Percentiles rank a stretch among this genome's conserved stretches.
phyloP scores from a whole-genome alignment of 2,113 vertebrate genomes.

The Hippocampus comes region DNA sequence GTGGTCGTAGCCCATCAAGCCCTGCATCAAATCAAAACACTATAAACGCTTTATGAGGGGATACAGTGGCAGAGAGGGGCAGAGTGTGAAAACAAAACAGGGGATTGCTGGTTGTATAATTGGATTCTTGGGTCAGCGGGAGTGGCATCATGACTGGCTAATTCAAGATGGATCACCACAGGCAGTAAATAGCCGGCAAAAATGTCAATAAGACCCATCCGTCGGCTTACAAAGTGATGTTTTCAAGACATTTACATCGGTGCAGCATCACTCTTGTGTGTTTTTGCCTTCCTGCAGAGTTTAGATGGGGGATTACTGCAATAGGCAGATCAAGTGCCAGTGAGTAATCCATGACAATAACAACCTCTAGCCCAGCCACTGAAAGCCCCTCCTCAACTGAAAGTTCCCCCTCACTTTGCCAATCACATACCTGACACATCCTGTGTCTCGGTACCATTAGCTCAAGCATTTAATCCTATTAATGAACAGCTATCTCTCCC shows the following conservation, averaged over 20 bases:
- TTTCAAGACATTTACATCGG: constrained; percentile 63
- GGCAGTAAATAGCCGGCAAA: constrained; percentile 62
- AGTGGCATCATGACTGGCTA: constrained; percentile 72
- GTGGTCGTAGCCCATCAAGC: constrained; percentile 60
- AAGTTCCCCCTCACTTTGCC: constrained; percentile 53
- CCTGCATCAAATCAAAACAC: constrained; percentile 69
- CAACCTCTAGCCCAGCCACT: constrained; percentile 52
- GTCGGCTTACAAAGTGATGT: constrained; percentile 59
- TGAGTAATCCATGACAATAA: constrained; percentile 74
- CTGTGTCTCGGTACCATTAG: constrained; percentile 64
- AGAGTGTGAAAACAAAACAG: constrained; percentile 54
- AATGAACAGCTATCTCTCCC: constrained; percentile 63
- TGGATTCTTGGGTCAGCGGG: constrained; percentile 67
- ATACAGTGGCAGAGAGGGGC: constrained; percentile 43
- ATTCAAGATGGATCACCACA: constrained; percentile 72
- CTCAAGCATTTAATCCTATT: constrained; percentile 67
- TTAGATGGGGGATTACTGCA: constrained; percentile 68
- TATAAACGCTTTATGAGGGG: constrained; percentile 67
- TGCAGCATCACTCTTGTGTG: constrained; percentile 63
- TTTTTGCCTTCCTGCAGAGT: constrained; percentile 62
- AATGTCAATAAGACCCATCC: constrained; percentile 67
- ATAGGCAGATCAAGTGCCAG: constrained; percentile 70
- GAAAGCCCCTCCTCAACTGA: constrained; percentile 38
- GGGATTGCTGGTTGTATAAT: constrained; percentile 62
- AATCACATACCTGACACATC: constrained; percentile 64